Base-by-base conservation (phyloP, 2,113 vertebrate species). In the Toxotes jaculatrix region DNA sequence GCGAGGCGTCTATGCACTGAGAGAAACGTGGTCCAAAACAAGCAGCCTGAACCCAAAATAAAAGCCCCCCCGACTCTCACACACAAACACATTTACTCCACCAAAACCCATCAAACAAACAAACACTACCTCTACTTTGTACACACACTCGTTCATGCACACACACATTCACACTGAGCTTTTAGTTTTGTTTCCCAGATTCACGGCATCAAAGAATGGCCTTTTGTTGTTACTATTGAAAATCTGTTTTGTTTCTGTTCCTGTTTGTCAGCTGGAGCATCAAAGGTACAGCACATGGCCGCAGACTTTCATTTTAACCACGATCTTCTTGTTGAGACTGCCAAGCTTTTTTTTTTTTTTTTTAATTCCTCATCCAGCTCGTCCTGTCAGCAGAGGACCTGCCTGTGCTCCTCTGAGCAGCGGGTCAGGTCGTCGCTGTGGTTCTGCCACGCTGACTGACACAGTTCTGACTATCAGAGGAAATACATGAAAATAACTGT, bases 51-150 rank as follows among this genome's bases (percentile, higher is more conserved):
- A 85, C 74, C 71, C 63, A 79, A 86, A 86, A 72, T 38, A 23
- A 45, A 31, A 9, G 0, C 47, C 82, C 59, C 59, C 13, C 8
- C 0, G 0, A 17, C 38, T 42, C 66, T 47, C 43, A 36, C 60
- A 77, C 78, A 32, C 38, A 53, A 21, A 80, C 56, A 74, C 0
- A 60, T 27, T 56, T 49, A 76, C 85, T 81, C 62, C 87, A 79
- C 83, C 82, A 23, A 71, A 23, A 80, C 66, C 69, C 71, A 78
- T 83, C 61, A 87, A 59, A 56, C 57, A 57, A 57, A 57, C 69
- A 89, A 87, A 87, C 86, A 88, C 88, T 90, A 91, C 90, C 89
- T 90, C 88, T 89, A 72, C 74, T 89, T 85, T 68, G 49, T 74
- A 88, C 74, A 86, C 70, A 77, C 79, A 72, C 45, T 23, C 3